Evolutionary conservation across 2,113 vertebrate species (phyloP).

Genomic region (Stegastes partitus): DNA sequence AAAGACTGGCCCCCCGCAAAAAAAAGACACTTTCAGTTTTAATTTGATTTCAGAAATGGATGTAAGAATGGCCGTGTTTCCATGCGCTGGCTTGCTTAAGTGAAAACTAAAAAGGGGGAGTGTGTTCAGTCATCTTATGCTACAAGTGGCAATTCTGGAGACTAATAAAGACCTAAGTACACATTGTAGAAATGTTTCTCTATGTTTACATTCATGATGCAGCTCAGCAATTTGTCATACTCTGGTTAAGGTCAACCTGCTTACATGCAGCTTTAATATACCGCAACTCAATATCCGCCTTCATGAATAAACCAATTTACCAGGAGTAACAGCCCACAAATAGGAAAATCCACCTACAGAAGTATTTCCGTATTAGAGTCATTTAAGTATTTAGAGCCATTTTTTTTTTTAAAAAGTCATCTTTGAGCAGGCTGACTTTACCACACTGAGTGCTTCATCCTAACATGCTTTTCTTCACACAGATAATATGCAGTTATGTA

Average conservation of each 20-base stretch:
- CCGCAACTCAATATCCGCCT: conserved; percentile 19
- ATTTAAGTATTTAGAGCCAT: too few species aligned
- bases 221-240: conserved; percentile 20
- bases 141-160: background rate
- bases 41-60: background rate
- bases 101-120: background rate
- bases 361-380: too few species aligned
- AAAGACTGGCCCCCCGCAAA: background rate
- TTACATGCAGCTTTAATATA: conserved; percentile 17
- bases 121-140: background rate
- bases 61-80: background rate
- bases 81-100: background rate
- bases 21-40: background rate
- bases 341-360: background rate
- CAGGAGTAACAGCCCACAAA: background rate
- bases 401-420: too few species aligned
- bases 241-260: conserved; percentile 44
- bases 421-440: too few species aligned
- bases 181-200: background rate
- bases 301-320: conserved; percentile 22
- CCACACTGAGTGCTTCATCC: too few species aligned
- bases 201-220: conserved; percentile 18
- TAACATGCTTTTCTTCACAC: too few species aligned
- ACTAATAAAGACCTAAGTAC: conserved; percentile 6
- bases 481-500: too few species aligned